These are phyloP conservation scores for Camponotus fellah DNA, from an alignment of 2,888 invertebrate genomes.

Conservation along the genomic window DNA sequence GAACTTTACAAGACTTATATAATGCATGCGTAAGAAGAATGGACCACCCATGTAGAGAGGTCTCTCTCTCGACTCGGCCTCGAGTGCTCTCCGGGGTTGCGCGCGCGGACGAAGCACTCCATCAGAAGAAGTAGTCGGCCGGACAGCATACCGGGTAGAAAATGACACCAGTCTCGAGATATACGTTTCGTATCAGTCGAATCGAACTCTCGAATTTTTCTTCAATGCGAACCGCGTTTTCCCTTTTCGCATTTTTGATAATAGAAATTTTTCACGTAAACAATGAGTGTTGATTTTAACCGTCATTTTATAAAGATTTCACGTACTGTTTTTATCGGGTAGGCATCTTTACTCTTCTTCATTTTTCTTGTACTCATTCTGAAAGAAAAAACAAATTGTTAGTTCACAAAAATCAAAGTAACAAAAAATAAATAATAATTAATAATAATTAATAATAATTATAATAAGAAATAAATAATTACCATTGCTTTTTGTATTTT, in stretches of 20 bases:
- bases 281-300: neutral
- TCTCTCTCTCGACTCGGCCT: slow-evolving; percentile 80
- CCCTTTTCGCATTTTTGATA: slow-evolving; percentile 12
- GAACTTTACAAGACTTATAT: slow-evolving; percentile 78
- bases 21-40: slow-evolving; percentile 84
- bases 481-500: too few species aligned
- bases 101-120: slow-evolving; percentile 83
- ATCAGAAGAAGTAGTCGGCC: slow-evolving; percentile 78
- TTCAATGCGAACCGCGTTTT: slow-evolving; percentile 11
- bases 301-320: neutral
- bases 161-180: slow-evolving; percentile 72
- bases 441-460: too few species aligned
- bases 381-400: too few species aligned
- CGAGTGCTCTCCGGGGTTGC: slow-evolving; percentile 83
- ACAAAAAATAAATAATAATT: too few species aligned
- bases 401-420: too few species aligned
- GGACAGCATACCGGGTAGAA: slow-evolving; percentile 78
- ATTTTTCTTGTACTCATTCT: too few species aligned
- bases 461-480: too few species aligned
- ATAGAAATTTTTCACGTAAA: neutral
- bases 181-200: slow-evolving; percentile 58
- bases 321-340: too few species aligned
- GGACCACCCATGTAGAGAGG: slow-evolving; percentile 85
- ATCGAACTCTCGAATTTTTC: slow-evolving; percentile 28
- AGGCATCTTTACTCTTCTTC: too few species aligned